Base-by-base conservation (phyloP, 2,888 invertebrate species). In the Spicauda simplicius region DNA sequence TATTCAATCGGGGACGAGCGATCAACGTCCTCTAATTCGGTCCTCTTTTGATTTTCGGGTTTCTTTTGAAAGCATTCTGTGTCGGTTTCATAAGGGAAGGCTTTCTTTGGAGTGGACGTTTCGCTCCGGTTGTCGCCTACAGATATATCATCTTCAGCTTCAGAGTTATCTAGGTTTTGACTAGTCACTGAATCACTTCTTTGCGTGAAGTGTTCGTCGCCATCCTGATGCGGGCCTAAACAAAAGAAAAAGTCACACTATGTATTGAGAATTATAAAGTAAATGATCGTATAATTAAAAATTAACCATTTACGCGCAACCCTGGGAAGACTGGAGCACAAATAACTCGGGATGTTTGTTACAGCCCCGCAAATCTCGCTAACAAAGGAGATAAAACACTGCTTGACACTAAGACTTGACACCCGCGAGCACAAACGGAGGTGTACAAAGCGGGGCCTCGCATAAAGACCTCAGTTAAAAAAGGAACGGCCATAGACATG, bases 391-490 rank as follows among this genome's bases (percentile, higher is more conserved):
- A 68, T 68, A 70, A 83, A 84, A 79, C 80, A 80, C 82, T 81
- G 79, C 82, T 86, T 81, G 81, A 82, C 84, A 83, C 82, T 83
- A 84, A 83, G 82, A 80, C 81, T 80, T 81, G 81, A 86, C 90
- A 90, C 90, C 90, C 86, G 84, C 79, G 79, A 76, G 75, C 78
- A 82, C 84, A 86, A 85, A 86, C 83, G 78, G 79, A 83, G 79
- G 73, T 75, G 73, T 80, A 91, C 90, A 91, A 91, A 89, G 84
- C 83, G 78, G 74, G 76, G 80, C 80, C 80, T 67, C 67, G 78
- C 80, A 87, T 91, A 92, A 91, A 92, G 91, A 89, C 84, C 80
- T 86, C 86, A 86, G 85, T 89, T 87, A 85, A 90, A 88, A 89
- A 88, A 88, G 89, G 84, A 89, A 86, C 87, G 87, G 80, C 86